A percentile compares a stretch with the other conserved stretches of the same genome.
These are phyloP conservation scores for Laodelphax striatellus DNA, from an alignment of 1,140 invertebrate species.

Conservation along the genomic window DNA sequence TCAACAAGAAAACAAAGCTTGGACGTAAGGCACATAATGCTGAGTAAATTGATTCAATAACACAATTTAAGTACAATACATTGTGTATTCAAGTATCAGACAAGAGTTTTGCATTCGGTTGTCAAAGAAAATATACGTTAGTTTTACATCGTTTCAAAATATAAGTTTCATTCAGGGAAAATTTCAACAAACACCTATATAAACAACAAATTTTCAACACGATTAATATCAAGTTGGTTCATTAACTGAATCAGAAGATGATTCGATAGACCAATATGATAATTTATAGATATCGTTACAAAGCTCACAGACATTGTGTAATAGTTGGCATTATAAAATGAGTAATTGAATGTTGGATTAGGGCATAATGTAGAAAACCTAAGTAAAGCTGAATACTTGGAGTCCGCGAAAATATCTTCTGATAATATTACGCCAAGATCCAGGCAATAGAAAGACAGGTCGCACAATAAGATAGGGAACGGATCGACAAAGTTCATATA, in stretches of 20 bases:
- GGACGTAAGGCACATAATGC: slow-evolving; percentile 25
- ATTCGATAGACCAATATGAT: too few species aligned
- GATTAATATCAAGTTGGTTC: not conserved
- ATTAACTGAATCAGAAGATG: slow-evolving; percentile 7
- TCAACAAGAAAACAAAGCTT: slow-evolving; percentile 21
- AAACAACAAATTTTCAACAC: not conserved
- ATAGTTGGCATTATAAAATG: too few species aligned
- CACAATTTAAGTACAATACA: slow-evolving; percentile 21
- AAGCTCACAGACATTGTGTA: too few species aligned
- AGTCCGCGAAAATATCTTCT: too few species aligned
- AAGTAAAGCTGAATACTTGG: too few species aligned
- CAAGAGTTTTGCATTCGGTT: not conserved
- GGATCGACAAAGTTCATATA: too few species aligned
- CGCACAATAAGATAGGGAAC: too few species aligned
- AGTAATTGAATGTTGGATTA: too few species aligned
- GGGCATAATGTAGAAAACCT: too few species aligned
- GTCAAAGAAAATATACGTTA: not conserved
- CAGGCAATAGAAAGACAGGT: too few species aligned
- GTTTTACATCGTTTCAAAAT: not conserved
- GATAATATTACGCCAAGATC: too few species aligned
- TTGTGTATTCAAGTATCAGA: not conserved
- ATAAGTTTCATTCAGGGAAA: not conserved
- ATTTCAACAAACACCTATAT: not conserved
- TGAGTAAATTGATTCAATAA: slow-evolving; percentile 24
- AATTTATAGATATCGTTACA: too few species aligned